Base-by-base conservation (phyloP, 2,113 vertebrate genomes). In the Neotoma lepida region DNA sequence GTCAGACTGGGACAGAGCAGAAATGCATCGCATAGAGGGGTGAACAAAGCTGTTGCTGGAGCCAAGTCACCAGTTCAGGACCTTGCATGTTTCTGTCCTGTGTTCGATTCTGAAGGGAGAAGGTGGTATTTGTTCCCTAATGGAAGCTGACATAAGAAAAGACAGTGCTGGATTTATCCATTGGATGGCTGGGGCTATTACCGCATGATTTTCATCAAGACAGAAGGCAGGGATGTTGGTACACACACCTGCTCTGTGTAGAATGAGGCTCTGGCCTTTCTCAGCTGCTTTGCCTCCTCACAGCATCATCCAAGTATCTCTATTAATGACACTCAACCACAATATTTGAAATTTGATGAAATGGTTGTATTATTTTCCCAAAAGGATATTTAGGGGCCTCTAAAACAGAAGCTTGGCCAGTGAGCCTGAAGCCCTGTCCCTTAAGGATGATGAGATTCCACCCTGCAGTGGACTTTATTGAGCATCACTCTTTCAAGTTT, bases 91-190 rank as follows among this genome's bases (percentile, higher is more conserved):
- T 86, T 88, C 70, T 96, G 78, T 86, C 74, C 39, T 0, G 2
- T 30, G 51, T 68, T 94, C 91, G 26, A 82, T 74, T 49, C 54
- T 8, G 28, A 54, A 81, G 64, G 61, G 44, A 58, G 87, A 94
- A 49, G 90, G 46, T 82, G 94, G 95, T 15, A 41, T 30, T 89
- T 95, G 97, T 97, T 90, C 49, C 78, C 86, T 88, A 71, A 86
- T 70, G 82, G 76, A 94, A 94, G 93, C 90, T 74, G 49, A 92
- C 96, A 63, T 87, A 96, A 97, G 94, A 97, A 93, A 96, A 98
- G 97, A 77, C 76, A n/a, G n/a, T 92, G 94, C 70, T 46, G 84
- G 61, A 26, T 44, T 2, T 74, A 97, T 97, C 95, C 85, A 90
- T 85, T 77, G 90, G 88, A 93, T 80, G 96, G 86, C 15, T n/a